phyloP scores from a whole-genome alignment of 2,113 vertebrate species.

The Pithys albifrons region DNA sequence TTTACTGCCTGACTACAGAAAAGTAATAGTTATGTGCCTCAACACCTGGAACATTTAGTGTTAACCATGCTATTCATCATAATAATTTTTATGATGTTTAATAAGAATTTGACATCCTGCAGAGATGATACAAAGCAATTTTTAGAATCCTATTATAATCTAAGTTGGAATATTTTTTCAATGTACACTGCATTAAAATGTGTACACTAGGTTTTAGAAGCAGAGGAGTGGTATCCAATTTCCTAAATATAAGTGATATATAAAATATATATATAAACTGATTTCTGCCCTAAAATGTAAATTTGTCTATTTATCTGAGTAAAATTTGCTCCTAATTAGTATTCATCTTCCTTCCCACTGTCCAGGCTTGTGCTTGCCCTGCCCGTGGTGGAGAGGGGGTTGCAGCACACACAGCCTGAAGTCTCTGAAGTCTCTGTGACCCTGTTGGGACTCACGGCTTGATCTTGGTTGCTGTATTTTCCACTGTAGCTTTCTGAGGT shows the following conservation, averaged over 20 bases:
- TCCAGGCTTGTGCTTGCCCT: not conserved
- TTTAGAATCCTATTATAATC: not conserved
- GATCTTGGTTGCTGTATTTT: not conserved
- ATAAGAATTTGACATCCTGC: not conserved
- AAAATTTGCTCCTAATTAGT: not conserved
- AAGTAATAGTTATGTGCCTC: not conserved
- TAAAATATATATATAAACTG: not conserved
- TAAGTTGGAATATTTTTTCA: not conserved
- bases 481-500: not conserved
- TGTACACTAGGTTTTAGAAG: not conserved
- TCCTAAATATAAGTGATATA: not conserved
- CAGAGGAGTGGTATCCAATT: not conserved
- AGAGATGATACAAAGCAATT: not conserved
- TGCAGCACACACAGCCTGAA: not conserved
- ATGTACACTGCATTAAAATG: not conserved
- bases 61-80: not conserved
- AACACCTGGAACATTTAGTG: not conserved
- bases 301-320: not conserved
- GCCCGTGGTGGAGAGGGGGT: not conserved
- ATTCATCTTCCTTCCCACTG: not conserved
- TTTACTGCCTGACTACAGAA: conserved; percentile 33
- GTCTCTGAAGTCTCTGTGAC: not conserved
- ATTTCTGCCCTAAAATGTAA: not conserved
- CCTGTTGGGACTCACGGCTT: not conserved
- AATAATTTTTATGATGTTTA: not conserved